Base-by-base conservation (phyloP, 2,797 vertebrate species). In the Trachurus trachurus region DNA sequence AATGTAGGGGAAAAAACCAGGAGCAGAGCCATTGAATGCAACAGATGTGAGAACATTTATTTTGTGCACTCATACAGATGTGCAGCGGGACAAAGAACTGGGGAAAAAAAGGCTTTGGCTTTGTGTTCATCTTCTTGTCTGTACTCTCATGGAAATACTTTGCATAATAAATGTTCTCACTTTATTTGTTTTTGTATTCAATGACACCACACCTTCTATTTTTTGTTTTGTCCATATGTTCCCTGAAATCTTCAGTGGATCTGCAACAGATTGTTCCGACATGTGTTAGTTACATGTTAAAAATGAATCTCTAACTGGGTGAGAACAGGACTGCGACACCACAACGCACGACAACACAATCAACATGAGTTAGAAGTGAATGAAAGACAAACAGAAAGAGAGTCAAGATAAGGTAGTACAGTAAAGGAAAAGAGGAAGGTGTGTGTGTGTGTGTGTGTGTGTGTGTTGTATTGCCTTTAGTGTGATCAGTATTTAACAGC, bases 391-490 rank as follows among this genome's bases (percentile, higher is more conserved):
- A 66, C 13, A 31, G 17, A 9, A 17, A 42, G 9, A 60, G 21
- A 21, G 49, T 12, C 9, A 22, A 52, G 29, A 60, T 11, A 53
- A 67, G 39, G 19, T 13, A 6, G 2, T 31, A 44, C 50, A 6
- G 12, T 31, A 44, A 57, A 6, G 12, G 39, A 39, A 50, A 66
- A 58, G 39, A 42, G 6, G 15, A 5, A 54, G 31, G 17, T 19
- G 45, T 29, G 21, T 17, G 6, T 42, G 37, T 17, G 21, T 42
- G 52, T 65, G 19, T 19, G 45, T 29, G 21, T 17, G 6, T 42
- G 37, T 17, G 21, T 42, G 52, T 65, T 16, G 34, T 76, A 66
- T 72, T 80, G 57, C 74, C 76, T 26, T 85, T 44, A 45, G 39
- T 66, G 77, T 19, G 15, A 59, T 63, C 22, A 34, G 42, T 31